Evolutionary conservation across 1,140 invertebrate genomes (phyloP), one percentile per base, ranked within the genome.

Genomic region (Stegodyphus mimosarum): DNA sequence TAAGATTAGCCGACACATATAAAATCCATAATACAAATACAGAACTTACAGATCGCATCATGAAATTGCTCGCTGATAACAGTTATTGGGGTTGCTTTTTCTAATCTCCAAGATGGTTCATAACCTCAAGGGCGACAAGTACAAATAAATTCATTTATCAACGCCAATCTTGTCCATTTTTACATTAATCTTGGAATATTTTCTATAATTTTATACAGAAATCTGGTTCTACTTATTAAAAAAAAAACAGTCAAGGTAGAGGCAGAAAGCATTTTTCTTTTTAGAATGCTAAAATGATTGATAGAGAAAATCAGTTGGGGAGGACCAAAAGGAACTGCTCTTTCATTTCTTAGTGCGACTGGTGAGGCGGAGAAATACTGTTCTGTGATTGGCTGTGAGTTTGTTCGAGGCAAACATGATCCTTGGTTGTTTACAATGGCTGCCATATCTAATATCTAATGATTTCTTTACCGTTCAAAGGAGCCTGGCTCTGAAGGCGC

Each of bases 401-500:
- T 55, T 33, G 33, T 50, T 15, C 33, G 70, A 33, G 6, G 70
- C 66, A 55, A 83, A 67, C 71, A 53, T 13, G 80, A 50, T 55
- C 33, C 49, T 76, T 69, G 48, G 63, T 49, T 84, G 81, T 84
- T 84, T 84, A 84, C 81, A 70, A 48, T 50, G 64, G 51, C 64
- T 5, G 81, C 81, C 81, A 84, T 84, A 9, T 84, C 76, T 72
- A 84, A 84, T 84, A 84, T 84, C 67, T 75, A 84, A 84, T 84
- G 81, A 84, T 76, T 83, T 71, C 69, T 71, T 72, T 80, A 33
- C 55, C 69, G 50, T 7, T 18, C n/a, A 9, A 33, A 33, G 51
- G 51, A 78, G 67, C 15, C 10, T 17, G 15, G 17, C 77, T 55
- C 6, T n/a, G 73, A 70, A 50, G 60, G 33, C 17, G 75, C 51